Percentiles rank a stretch among this genome's conserved stretches.
phyloP scores from a whole-genome alignment of 2,888 invertebrate genomes.

The Drosophila meridiana region DNA sequence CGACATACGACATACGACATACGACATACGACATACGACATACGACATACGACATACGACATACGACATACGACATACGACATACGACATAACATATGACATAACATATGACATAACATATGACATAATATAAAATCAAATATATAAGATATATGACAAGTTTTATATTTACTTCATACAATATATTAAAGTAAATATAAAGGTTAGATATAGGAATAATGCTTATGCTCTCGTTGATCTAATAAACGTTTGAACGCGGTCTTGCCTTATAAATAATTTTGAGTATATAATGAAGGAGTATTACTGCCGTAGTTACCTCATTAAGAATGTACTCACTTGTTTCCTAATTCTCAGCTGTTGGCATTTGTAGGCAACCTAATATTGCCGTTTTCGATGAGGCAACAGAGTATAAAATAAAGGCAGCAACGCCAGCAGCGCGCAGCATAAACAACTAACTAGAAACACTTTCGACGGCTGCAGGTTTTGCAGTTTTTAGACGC shows the following conservation, averaged over 20 bases:
- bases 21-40: not conserved
- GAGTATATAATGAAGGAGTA: too few species aligned
- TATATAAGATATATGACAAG: too few species aligned
- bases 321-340: not conserved
- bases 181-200: too few species aligned
- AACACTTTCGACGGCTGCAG: constrained; percentile 34
- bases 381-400: not conserved
- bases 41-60: not conserved
- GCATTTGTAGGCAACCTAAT: not conserved
- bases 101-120: not conserved
- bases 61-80: not conserved
- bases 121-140: too few species aligned
- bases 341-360: too few species aligned
- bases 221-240: too few species aligned
- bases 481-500: constrained; percentile 23
- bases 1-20: not conserved
- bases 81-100: not conserved
- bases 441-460: constrained; percentile 20
- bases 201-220: too few species aligned
- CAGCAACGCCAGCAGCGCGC: not conserved
- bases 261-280: too few species aligned
- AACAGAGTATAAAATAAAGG: constrained; percentile 7
- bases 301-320: not conserved
- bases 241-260: too few species aligned
- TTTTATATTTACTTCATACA: too few species aligned